Base-by-base conservation (phyloP, 2,888 invertebrate species). In the Orthosia incerta region DNA sequence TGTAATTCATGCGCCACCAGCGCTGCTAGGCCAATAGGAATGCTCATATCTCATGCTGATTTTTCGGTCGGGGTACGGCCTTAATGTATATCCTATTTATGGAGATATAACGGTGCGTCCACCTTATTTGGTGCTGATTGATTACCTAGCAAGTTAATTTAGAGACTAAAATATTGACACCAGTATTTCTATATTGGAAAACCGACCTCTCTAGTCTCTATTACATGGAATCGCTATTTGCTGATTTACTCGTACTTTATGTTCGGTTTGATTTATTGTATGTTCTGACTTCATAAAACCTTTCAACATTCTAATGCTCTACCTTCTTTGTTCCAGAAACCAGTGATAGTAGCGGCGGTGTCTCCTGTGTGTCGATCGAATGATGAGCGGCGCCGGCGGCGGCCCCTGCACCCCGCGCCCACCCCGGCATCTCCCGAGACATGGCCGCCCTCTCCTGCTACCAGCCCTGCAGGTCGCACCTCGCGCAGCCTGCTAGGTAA, bases 371-470 rank as follows among this genome's bases (percentile, higher is more conserved):
- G 78, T 89, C 88, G 89, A 74, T 89, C 92, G 89, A 93, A 94
- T 92, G 94, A 95, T 95, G 95, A 91, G 89, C 91, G 91, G 89
- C 88, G 90, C 80, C 84, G 80, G 86, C 83, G 78, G 83, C 87
- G 84, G 83, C 87, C 84, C 86, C 86, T 85, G 83, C 86, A 86
- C 85, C 88, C 83, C 83, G 84, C 88, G 86, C 86, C 88, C 68
- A 76, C 87, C 86, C 84, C 88, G 93, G 91, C 87, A 62, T 89
- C 85, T 86, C 86, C 86, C 83, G 90, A 92, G 92, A 88, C 87
- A 95, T 96, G 95, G 95, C 96, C 91, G 94, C 95, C 82, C 93
- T 95, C 75, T 95, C 96, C 86, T 96, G 95, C 90, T 95, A 95
- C 92, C 96, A 95, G 87, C 96, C 96, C 68, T 95, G 95, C 90